Base-by-base conservation (phyloP, 2,797 vertebrate species). In the Tiaroga cobitis region DNA sequence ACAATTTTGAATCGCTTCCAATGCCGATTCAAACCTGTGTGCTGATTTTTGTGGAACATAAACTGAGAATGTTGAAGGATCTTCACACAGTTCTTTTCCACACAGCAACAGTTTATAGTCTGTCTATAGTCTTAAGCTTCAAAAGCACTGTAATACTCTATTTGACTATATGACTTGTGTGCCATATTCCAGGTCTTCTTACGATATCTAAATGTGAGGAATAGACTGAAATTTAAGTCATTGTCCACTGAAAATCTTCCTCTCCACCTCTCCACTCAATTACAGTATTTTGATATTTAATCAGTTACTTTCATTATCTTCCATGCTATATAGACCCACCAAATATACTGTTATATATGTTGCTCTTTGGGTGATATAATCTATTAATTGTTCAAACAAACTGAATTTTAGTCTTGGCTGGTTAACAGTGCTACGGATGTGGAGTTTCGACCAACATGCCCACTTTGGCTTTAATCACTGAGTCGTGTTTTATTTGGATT, bases 401-500 rank as follows among this genome's bases (percentile, higher is more conserved):
- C 77, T 19, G 13, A 75, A 59, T 82, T 85, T 74, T n/a, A 41
- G 39, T 63, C 34, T 86, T 56, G 51, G 34, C 81, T 84, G 51
- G 32, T 77, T 80, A 85, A 78, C 56, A 51, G 32, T 39, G 39
- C 29, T 34, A 37, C 29, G 24, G 63, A 87, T 81, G 81, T 88
- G 80, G 81, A 88, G 70, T 32, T 76, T 88, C 56, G 34, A 88
- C 61, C 73, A 76, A 74, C 26, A 63, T 26, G 8, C 56, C 32
- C 16, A 34, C 87, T 82, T 74, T 61, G 74, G 74, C 26, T 85
- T 86, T 77, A 67, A 46, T 80, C 39, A 74, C 54, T 68, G 15
- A 8, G 67, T 61, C 9, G 19, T 89, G 75, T 85, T 88, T 85
- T 56, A 29, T 87, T 90, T 88, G 79, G 83, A 89, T 19, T 75